These are phyloP conservation scores for Sarcophaga peregrina DNA, from an alignment of 1,140 invertebrate genomes.

Conservation along the genomic window DNA sequence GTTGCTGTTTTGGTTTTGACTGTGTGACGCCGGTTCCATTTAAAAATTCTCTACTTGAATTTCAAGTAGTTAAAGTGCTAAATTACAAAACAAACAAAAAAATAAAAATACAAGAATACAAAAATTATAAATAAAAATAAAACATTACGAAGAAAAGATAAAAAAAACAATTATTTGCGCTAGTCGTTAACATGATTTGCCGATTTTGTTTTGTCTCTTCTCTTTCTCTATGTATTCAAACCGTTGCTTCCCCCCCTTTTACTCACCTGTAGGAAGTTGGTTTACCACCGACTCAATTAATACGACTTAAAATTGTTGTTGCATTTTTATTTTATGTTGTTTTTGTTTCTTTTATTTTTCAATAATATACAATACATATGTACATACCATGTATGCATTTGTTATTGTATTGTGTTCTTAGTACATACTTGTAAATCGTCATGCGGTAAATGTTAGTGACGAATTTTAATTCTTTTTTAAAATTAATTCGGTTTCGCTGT, in stretches of 20 bases:
- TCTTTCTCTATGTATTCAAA: background rate
- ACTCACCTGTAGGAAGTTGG: background rate
- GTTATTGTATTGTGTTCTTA: background rate
- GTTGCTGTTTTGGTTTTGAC: conserved; percentile 29
- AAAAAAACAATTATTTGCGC: conserved; percentile 30
- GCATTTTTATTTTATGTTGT: no score
- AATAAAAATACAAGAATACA: no score
- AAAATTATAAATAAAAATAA: background rate
- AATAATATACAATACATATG: background rate
- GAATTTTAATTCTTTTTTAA: background rate
- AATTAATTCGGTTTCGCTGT: background rate
- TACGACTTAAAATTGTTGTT: background rate
- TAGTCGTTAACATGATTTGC: background rate
- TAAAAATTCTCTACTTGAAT: conserved; percentile 35
- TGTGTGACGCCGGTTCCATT: conserved; percentile 35
- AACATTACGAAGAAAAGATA: background rate
- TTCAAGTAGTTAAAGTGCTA: conserved; percentile 37
- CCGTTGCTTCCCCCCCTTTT: background rate
- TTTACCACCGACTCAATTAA: no score
- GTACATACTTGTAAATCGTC: background rate
- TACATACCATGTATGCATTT: background rate
- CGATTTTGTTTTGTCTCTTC: conserved; percentile 16
- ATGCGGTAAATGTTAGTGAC: no score
- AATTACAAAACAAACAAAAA: background rate
- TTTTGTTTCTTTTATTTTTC: background rate